Conservation (phyloP, 2,888 invertebrate genomes). For the Callyntrura sp. region DNA sequence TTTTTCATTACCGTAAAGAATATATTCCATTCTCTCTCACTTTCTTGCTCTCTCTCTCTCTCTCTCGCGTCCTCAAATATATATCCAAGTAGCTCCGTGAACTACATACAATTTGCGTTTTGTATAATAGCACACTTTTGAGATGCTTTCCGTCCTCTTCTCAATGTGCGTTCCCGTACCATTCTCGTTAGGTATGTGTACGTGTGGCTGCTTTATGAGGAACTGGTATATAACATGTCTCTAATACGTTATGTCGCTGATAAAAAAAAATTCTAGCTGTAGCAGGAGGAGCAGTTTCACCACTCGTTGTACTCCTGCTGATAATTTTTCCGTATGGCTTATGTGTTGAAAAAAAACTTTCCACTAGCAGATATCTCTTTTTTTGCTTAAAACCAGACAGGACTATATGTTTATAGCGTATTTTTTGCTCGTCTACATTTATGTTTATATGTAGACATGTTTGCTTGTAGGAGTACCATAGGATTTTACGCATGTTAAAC, state of each 20-base stretch:
- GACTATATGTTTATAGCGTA: too few species aligned
- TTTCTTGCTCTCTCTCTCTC: neutral
- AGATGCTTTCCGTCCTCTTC: conserved; percentile 4
- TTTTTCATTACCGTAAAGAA: conserved; percentile 5
- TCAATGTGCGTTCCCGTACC: neutral
- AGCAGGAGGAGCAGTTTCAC: conserved; percentile 11
- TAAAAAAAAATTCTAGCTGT: neutral
- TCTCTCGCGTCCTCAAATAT: neutral
- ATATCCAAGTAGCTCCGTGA: neutral
- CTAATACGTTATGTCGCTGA: neutral
- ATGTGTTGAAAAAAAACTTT: conserved; percentile 39
- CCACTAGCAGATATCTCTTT: conserved; percentile 2
- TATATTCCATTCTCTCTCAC: neutral
- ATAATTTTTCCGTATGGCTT: conserved; percentile 10
- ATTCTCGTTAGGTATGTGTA: conserved; percentile 21
- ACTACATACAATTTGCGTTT: conserved; percentile 46
- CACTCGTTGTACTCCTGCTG: conserved; percentile 14
- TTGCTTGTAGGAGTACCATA: neutral
- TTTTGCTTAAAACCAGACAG: neutral
- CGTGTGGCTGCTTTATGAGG: conserved; percentile 39
- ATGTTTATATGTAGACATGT: neutral
- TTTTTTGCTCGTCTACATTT: conserved; percentile 53
- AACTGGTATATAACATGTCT: conserved; percentile 9
- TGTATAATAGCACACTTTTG: conserved; percentile 13
- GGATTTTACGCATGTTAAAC: neutral